Evolutionary conservation across 2,797 vertebrate species (phyloP).

Genomic region (Brotogeris chrysoptera): DNA sequence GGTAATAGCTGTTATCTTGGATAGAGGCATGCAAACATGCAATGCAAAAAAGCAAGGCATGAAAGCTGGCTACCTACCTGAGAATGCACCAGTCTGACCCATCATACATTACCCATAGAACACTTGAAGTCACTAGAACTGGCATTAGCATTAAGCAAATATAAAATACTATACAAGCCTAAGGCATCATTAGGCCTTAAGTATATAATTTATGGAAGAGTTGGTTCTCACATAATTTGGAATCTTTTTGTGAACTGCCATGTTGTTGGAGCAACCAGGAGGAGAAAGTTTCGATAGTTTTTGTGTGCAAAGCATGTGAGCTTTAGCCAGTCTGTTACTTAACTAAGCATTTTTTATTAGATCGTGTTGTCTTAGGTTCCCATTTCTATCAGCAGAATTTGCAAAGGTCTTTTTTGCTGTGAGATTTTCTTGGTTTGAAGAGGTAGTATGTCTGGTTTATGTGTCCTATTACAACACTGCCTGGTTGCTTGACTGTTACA

Average conservation of each 20-base stretch:
- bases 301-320: neutral
- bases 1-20: neutral
- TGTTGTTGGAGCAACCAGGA: neutral
- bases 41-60: neutral
- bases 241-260: neutral
- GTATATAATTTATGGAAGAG: neutral
- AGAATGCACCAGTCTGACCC: neutral
- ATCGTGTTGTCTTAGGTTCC: neutral
- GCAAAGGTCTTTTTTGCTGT: neutral
- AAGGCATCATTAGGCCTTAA: neutral
- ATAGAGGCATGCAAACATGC: neutral
- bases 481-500: neutral
- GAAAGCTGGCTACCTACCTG: neutral
- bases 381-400: neutral
- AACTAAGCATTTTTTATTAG: neutral
- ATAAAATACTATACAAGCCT: neutral
- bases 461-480: neutral
- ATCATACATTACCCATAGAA: neutral
- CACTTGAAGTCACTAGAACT: neutral
- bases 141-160: neutral
- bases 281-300: neutral
- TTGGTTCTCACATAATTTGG: fast-evolving
- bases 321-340: neutral
- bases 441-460: neutral
- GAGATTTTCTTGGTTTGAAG: neutral